Evolutionary conservation across 2,797 vertebrate genomes (phyloP).

Genomic region (Neomorphus geoffroyi): DNA sequence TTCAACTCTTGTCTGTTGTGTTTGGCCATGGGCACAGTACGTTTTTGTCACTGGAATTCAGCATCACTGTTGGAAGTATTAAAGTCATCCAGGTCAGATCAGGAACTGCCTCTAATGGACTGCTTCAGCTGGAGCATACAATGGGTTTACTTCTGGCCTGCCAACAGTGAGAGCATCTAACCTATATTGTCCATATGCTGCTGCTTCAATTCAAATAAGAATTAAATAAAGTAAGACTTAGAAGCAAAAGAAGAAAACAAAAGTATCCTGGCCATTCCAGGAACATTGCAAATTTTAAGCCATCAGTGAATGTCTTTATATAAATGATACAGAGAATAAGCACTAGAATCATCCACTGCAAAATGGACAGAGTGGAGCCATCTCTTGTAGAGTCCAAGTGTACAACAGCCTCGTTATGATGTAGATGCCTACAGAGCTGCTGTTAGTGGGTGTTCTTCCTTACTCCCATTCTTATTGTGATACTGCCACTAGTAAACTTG

Average conservation of each 20-base stretch:
- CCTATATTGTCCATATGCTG: neutral
- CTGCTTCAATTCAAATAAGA: neutral
- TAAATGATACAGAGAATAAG: neutral
- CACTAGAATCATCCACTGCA: neutral
- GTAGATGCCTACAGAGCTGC: neutral
- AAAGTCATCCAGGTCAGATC: neutral
- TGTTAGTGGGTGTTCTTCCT: neutral
- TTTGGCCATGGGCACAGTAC: neutral
- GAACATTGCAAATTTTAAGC: neutral
- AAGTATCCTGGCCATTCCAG: neutral
- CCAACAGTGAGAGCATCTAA: neutral
- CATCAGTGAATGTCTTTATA: neutral
- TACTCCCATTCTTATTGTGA: neutral
- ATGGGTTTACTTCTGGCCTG: neutral
- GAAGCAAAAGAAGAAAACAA: neutral
- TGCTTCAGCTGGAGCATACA: neutral
- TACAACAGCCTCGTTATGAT: neutral
- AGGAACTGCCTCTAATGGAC: neutral
- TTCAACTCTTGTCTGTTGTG: neutral
- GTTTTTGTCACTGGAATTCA: neutral
- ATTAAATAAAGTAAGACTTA: neutral
- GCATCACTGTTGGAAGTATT: neutral
- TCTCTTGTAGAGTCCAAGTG: neutral
- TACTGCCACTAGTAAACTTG: neutral
- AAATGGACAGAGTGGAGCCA: neutral